Percentiles rank a stretch among this genome's conserved stretches.
phyloP scores from a whole-genome alignment of 2,113 vertebrate species.

The Centrocercus urophasianus region DNA sequence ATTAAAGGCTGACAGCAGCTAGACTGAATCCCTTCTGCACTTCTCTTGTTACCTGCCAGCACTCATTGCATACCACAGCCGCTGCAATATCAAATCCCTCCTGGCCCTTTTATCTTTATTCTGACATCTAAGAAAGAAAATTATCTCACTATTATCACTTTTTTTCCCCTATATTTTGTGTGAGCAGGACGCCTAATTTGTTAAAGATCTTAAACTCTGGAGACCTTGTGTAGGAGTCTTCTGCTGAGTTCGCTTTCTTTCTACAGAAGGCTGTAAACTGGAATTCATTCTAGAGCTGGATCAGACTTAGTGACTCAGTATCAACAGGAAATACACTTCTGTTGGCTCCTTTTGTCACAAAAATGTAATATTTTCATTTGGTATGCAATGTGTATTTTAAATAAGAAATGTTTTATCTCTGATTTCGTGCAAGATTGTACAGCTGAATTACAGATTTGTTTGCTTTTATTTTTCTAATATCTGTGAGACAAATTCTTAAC shows the following conservation, averaged over 20 bases:
- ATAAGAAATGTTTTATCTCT: background rate
- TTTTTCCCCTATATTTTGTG: background rate
- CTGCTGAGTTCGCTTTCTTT: background rate
- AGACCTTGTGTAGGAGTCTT: background rate
- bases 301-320: background rate
- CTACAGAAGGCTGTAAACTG: background rate
- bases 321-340: background rate
- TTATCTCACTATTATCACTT: background rate
- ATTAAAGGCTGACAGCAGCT: background rate
- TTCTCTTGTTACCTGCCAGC: background rate
- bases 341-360: background rate
- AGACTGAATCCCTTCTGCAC: background rate
- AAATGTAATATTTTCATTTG: background rate
- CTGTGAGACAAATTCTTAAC: background rate
- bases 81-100: background rate
- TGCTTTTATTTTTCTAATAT: background rate
- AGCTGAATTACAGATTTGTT: background rate
- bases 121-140: background rate
- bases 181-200: background rate
- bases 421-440: background rate
- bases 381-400: background rate
- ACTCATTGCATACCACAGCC: background rate
- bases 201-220: background rate
- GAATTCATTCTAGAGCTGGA: background rate
- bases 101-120: background rate